phyloP scores from a whole-genome alignment of 2,797 vertebrate species.

The Chelidonichthys spinosus region DNA sequence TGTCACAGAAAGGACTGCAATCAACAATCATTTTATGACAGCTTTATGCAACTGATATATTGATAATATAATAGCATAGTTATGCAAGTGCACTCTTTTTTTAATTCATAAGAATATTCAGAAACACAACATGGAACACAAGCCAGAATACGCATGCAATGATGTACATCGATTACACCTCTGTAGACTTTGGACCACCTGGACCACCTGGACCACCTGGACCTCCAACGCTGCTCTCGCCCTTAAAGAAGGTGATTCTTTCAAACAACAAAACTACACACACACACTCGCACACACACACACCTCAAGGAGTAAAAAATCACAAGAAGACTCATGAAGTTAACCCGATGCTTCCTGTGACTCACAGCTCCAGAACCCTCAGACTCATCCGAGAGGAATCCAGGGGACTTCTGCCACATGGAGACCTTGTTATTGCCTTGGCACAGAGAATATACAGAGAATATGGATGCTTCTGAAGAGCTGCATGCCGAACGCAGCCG shows the following conservation, averaged over 20 bases:
- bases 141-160: background rate
- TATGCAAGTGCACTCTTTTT: too few species aligned
- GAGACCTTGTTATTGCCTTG: conserved; percentile 34
- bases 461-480: conserved; percentile 15
- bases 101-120: too few species aligned
- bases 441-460: background rate
- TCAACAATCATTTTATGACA: too few species aligned
- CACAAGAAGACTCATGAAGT: conserved; percentile 37
- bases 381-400: conserved; percentile 79
- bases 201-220: conserved; percentile 17
- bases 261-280: background rate
- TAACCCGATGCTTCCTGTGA: conserved; percentile 79
- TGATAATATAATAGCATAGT: too few species aligned
- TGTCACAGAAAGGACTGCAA: too few species aligned
- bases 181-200: background rate
- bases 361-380: conserved; percentile 66
- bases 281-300: conserved; percentile 2
- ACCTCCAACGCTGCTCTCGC: background rate
- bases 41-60: too few species aligned
- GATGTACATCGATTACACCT: background rate
- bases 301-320: conserved; percentile 24
- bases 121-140: background rate
- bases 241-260: background rate
- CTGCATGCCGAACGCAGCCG: background rate
- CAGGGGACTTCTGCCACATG: conserved; percentile 71